These are phyloP conservation scores for Wiebesia pumilae DNA, from an alignment of 1,140 invertebrate genomes.

Conservation along the genomic window DNA sequence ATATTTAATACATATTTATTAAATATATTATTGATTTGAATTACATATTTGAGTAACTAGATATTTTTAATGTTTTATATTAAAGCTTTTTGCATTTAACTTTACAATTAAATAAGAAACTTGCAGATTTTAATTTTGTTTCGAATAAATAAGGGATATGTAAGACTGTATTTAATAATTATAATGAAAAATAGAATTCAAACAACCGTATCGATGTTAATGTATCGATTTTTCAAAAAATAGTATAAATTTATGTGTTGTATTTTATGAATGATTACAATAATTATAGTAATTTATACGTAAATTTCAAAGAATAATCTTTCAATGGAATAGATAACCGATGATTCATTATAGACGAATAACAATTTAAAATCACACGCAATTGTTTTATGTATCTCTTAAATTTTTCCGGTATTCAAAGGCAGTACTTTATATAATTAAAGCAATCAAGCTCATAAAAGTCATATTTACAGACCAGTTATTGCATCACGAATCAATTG, in stretches of 20 bases:
- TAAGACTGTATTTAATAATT: too few relatives aligned
- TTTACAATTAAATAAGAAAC: too few relatives aligned
- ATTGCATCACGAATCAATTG: conserved; percentile 50
- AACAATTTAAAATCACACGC: background rate
- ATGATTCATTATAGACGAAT: background rate
- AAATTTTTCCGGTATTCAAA: conserved; percentile 44
- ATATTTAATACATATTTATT: too few relatives aligned
- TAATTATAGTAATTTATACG: background rate
- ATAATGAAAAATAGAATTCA: too few relatives aligned
- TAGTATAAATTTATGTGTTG: background rate
- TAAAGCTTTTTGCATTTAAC: too few relatives aligned
- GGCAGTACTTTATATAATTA: conserved; percentile 34
- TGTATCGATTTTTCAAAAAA: too few relatives aligned
- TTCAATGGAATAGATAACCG: background rate
- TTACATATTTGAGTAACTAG: too few relatives aligned
- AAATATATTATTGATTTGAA: too few relatives aligned
- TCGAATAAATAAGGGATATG: too few relatives aligned
- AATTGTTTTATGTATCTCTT: conserved; percentile 21
- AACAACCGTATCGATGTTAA: too few relatives aligned
- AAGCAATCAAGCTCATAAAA: conserved; percentile 52
- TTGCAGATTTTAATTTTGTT: too few relatives aligned
- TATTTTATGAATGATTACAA: background rate
- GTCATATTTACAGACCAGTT: conserved; percentile 37
- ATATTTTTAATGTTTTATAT: too few relatives aligned
- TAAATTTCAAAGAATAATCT: background rate